phyloP scores from a whole-genome alignment of 2,888 invertebrate species.

The Brachyopa scutellaris region DNA sequence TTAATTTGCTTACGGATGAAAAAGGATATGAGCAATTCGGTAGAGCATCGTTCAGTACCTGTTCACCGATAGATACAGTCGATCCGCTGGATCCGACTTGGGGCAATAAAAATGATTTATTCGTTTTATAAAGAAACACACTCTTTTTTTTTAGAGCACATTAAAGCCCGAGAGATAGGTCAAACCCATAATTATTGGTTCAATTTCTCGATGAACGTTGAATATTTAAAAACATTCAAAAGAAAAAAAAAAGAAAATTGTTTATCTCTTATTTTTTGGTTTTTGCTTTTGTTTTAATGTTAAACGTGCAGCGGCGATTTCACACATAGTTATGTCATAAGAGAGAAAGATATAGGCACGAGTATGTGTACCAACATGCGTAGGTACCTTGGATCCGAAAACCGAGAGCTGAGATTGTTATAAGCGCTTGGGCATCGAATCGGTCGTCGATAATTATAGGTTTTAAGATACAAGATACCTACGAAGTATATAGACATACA shows the following conservation, averaged over 20 bases:
- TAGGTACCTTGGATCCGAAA: constrained; percentile 32
- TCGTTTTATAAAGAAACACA: constrained; percentile 70
- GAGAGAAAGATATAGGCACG: constrained; percentile 21
- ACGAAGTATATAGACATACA: not conserved
- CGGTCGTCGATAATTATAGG: constrained; percentile 68
- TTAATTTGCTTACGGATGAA: constrained; percentile 69
- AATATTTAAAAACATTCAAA: constrained; percentile 46
- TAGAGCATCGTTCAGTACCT: constrained; percentile 15
- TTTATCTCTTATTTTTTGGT: not conserved
- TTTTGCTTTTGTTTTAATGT: not conserved
- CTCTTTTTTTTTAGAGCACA: constrained; percentile 60
- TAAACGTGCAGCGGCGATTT: constrained; percentile 40
- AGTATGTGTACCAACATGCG: not conserved
- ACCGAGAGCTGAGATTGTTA: constrained; percentile 29
- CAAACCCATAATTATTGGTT: constrained; percentile 72
- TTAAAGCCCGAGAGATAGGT: constrained; percentile 69
- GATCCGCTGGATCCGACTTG: constrained; percentile 43
- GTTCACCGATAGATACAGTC: constrained; percentile 37
- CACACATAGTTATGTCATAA: constrained; percentile 70
- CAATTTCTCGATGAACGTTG: constrained; percentile 62
- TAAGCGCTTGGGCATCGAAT: constrained; percentile 38
- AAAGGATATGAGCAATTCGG: constrained; percentile 59
- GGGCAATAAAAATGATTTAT: constrained; percentile 72
- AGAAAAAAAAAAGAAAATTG: not conserved
- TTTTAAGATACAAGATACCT: constrained; percentile 42